Conservation (phyloP, 2,797 vertebrate species). For the Lepus townsendii region DNA sequence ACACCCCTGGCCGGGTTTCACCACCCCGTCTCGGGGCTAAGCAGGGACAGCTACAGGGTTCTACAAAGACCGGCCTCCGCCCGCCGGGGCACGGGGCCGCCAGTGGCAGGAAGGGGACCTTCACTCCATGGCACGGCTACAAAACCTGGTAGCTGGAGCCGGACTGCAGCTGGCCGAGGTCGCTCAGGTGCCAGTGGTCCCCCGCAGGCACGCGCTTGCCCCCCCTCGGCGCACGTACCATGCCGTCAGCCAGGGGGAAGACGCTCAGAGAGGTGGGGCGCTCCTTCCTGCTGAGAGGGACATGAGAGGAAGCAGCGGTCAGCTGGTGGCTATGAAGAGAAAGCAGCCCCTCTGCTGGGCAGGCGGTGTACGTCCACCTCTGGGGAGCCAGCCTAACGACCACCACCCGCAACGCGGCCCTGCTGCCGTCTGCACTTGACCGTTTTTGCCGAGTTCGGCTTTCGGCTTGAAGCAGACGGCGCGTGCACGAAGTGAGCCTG, state of each 20-base stretch:
- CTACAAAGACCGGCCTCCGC: conserved; percentile 74
- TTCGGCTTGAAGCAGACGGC: too few species aligned
- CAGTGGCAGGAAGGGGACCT: conserved; percentile 77
- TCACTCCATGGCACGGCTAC: conserved; percentile 87
- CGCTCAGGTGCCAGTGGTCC: conserved; percentile 97
- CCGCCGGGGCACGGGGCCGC: conserved; percentile 71
- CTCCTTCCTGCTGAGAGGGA: conserved; percentile 94
- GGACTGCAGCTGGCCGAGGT: conserved; percentile 95
- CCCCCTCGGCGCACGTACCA: conserved; percentile 98
- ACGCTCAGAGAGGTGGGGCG: conserved; percentile 97
- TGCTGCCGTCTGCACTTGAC: too few species aligned
- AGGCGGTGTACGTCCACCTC: too few species aligned
- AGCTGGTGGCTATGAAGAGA: neutral
- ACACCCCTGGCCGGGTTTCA: neutral
- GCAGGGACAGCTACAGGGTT: conserved; percentile 84
- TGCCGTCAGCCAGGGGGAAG: conserved; percentile 95
- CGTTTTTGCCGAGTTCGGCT: too few species aligned
- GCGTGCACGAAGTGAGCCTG: too few species aligned
- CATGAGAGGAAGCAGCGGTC: neutral
- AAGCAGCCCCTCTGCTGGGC: neutral
- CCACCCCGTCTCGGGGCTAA: neutral
- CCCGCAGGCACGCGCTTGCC: conserved; percentile 94
- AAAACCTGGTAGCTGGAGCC: conserved; percentile 97
- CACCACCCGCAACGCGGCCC: too few species aligned
- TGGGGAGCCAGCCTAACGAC: too few species aligned